phyloP scores from a whole-genome alignment of 2,113 vertebrate genomes.

The Rallus limicola region DNA sequence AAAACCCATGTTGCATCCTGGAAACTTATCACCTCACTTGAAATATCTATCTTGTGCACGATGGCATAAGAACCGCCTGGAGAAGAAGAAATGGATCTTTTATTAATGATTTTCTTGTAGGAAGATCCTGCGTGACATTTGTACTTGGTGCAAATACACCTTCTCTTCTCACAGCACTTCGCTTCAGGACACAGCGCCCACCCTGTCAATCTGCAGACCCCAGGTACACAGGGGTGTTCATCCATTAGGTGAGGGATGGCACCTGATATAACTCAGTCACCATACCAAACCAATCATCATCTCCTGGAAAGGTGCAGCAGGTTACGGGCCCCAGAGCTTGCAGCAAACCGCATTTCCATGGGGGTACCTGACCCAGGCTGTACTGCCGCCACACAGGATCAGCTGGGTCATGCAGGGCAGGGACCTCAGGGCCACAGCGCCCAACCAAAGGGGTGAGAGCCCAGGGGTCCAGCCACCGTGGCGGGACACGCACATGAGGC shows the following conservation, averaged over 20 bases:
- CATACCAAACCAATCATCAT: accelerated
- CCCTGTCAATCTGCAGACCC: not conserved
- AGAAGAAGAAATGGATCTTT: not conserved
- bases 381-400: accelerated
- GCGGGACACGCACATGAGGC: accelerated
- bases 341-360: too few relatives aligned
- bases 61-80: not conserved
- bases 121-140: not conserved
- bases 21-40: not conserved
- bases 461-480: accelerated
- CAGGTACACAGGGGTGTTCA: accelerated
- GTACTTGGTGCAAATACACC: not conserved
- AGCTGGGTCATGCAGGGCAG: not conserved
- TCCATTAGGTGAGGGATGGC: too few relatives aligned
- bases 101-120: not conserved
- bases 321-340: not conserved
- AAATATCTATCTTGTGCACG: not conserved
- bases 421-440: not conserved
- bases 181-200: not conserved
- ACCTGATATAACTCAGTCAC: not conserved
- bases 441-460: not conserved
- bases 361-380: not conserved
- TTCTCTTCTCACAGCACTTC: not conserved
- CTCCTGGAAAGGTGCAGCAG: not conserved
- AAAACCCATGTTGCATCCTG: not conserved